Conservation (phyloP, 2,797 vertebrate species). For the Myotis vivesi region DNA sequence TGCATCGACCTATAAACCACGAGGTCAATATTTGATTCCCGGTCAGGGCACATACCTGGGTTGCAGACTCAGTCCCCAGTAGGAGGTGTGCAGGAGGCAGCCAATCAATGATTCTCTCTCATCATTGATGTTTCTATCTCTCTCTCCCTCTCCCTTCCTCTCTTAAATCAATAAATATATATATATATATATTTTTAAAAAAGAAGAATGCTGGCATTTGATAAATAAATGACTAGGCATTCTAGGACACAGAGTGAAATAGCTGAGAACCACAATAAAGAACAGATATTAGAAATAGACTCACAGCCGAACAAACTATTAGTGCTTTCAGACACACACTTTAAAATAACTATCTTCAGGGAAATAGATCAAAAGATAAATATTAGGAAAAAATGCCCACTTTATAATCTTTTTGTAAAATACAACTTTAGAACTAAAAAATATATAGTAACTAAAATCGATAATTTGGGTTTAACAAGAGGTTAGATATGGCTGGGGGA, state of each 20-base stretch:
- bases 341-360: constrained; percentile 35
- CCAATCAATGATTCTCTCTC: too few relatives aligned
- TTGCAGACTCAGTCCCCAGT: too few relatives aligned
- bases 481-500: not conserved
- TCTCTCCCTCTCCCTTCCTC: too few relatives aligned
- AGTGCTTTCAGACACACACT: not conserved
- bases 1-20: too few relatives aligned
- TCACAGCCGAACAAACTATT: constrained; percentile 31
- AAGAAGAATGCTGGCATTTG: not conserved
- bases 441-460: not conserved
- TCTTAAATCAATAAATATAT: too few relatives aligned
- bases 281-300: not conserved
- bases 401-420: not conserved
- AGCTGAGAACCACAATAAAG: constrained; percentile 23
- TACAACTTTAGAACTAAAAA: constrained; percentile 9
- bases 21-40: too few relatives aligned
- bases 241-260: constrained; percentile 26
- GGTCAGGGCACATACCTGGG: too few relatives aligned
- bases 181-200: too few relatives aligned
- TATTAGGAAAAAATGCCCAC: not conserved
- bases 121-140: too few relatives aligned
- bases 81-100: too few relatives aligned
- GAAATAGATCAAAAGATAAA: not conserved
- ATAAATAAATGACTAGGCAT: not conserved
- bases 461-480: constrained; percentile 7